A percentile compares a stretch with the other conserved stretches of the same genome.
Evolutionary conservation across 2,888 invertebrate genomes (phyloP).

Genomic region (Oscheius sp.): DNA sequence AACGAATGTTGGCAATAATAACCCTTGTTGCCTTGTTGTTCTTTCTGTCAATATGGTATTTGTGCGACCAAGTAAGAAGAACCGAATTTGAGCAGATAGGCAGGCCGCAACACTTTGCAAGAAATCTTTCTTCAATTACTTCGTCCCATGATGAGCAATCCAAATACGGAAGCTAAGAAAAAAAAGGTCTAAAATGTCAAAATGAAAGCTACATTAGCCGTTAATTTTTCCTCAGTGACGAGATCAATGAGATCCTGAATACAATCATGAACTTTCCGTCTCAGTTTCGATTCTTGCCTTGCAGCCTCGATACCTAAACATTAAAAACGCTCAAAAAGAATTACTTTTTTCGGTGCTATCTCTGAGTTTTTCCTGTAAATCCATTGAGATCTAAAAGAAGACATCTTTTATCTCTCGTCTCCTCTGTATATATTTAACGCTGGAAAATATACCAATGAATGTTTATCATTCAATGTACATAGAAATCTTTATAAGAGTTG

Average conservation of each 20-base stretch:
- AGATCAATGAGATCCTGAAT: background rate
- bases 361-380: too few relatives aligned
- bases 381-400: too few relatives aligned
- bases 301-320: background rate
- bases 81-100: slow-evolving; percentile 33
- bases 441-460: too few relatives aligned
- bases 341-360: too few relatives aligned
- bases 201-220: background rate
- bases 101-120: slow-evolving; percentile 42
- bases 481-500: slow-evolving; percentile 16
- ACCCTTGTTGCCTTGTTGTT: slow-evolving; percentile 43
- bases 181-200: background rate
- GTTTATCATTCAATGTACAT: too few relatives aligned
- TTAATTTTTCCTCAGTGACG: background rate
- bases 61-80: slow-evolving; percentile 32
- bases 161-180: slow-evolving; percentile 39
- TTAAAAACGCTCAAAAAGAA: too few relatives aligned
- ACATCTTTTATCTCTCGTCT: too few relatives aligned
- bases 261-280: background rate
- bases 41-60: slow-evolving; percentile 53
- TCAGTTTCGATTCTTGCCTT: slow-evolving; percentile 1
- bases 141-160: slow-evolving; percentile 46
- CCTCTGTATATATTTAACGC: too few relatives aligned
- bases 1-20: background rate
- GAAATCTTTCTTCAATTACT: slow-evolving; percentile 43